Conservation (phyloP, 1,140 invertebrate species). For the Sitodiplosis mosellana region DNA sequence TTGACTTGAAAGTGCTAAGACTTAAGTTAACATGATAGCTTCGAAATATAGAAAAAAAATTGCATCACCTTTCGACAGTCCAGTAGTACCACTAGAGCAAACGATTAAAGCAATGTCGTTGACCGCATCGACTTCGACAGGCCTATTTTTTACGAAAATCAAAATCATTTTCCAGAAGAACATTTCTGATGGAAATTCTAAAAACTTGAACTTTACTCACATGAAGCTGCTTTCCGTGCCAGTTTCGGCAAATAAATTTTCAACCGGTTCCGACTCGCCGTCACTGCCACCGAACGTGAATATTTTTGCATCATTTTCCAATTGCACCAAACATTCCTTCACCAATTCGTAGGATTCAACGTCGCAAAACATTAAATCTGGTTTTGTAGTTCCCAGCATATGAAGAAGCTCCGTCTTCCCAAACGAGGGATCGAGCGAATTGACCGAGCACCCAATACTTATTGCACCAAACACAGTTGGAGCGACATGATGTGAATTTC, state of each 20-base stretch:
- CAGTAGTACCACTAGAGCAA: conserved; percentile 53
- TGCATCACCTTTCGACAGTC: conserved; percentile 60
- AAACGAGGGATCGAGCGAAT: conserved; percentile 7
- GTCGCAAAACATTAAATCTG: conserved; percentile 21
- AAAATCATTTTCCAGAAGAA: no score
- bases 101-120: conserved; percentile 24
- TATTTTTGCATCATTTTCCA: conserved; percentile 11
- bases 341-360: conserved; percentile 13
- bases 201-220: conserved; percentile 12
- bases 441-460: conserved; percentile 20
- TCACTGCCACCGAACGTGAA: conserved; percentile 13
- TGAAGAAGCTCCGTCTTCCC: background rate
- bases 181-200: no score
- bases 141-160: conserved; percentile 4
- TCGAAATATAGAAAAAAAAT: no score
- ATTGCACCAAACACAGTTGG: conserved; percentile 12
- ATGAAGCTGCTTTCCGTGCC: conserved; percentile 14
- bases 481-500: conserved; percentile 1
- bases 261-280: conserved; percentile 14
- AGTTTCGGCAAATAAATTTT: conserved; percentile 19
- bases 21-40: no score
- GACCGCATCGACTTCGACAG: conserved; percentile 9
- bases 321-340: conserved; percentile 12
- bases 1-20: no score
- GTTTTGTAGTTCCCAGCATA: conserved; percentile 18